Percentiles rank a stretch among this genome's conserved stretches.
These are phyloP conservation scores for Muscina levida DNA, from an alignment of 2,888 invertebrate species.

Conservation along the genomic window DNA sequence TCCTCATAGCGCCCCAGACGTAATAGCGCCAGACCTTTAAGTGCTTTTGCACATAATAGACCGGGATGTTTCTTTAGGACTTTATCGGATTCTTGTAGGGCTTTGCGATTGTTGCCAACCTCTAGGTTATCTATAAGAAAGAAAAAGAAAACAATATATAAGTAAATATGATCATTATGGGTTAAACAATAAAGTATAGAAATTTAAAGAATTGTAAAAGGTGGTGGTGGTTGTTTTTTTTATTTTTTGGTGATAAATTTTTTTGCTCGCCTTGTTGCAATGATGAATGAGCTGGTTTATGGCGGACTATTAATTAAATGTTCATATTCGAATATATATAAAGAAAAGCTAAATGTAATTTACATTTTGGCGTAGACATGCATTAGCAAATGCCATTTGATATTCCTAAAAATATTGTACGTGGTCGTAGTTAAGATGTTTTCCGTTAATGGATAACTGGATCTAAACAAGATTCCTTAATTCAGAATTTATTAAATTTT, in stretches of 20 bases:
- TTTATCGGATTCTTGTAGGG: conserved; percentile 97
- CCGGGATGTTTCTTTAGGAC: conserved; percentile 95
- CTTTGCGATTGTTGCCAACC: conserved; percentile 97
- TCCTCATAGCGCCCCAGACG: conserved; percentile 92
- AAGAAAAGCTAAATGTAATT: too few relatives aligned
- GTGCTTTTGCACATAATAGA: conserved; percentile 93
- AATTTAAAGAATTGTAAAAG: neutral
- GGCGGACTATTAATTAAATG: conserved; percentile 44
- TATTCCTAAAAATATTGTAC: too few relatives aligned
- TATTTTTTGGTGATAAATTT: neutral
- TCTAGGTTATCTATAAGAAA: conserved; percentile 92
- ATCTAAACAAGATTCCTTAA: too few relatives aligned
- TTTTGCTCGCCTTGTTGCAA: neutral
- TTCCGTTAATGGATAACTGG: too few relatives aligned
- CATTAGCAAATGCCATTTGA: too few relatives aligned
- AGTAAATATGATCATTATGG: neutral
- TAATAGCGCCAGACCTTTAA: conserved; percentile 94
- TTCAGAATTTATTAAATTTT: too few relatives aligned
- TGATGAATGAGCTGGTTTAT: conserved; percentile 51
- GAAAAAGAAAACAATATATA: conserved; percentile 13
- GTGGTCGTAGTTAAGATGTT: too few relatives aligned
- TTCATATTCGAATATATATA: conserved; percentile 25
- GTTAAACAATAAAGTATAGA: neutral
- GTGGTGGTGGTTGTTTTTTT: too few relatives aligned
- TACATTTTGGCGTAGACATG: too few relatives aligned